phyloP scores from a whole-genome alignment of 2,113 vertebrate genomes.

The Epinephelus moara region DNA sequence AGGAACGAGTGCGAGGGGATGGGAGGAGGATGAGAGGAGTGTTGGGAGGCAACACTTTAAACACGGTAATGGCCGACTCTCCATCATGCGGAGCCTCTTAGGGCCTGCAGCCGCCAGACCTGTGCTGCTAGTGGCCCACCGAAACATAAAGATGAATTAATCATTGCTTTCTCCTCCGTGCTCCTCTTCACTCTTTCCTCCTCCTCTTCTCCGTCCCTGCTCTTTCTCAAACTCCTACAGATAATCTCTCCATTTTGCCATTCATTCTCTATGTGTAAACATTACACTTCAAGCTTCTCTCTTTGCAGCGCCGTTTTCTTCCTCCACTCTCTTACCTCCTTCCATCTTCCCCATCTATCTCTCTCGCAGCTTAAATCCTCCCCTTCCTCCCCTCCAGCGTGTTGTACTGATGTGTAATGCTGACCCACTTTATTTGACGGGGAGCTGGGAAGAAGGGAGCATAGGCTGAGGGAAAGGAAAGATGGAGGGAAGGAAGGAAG shows the following conservation, averaged over 20 bases:
- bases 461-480: conserved; percentile 19
- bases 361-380: conserved; percentile 35
- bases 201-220: conserved; percentile 7
- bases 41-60: conserved; percentile 55
- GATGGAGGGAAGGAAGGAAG: conserved; percentile 35
- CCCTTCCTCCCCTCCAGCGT: conserved; percentile 34
- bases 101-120: conserved; percentile 37
- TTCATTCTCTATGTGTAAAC: conserved; percentile 3
- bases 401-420: conserved; percentile 63
- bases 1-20: conserved; percentile 34
- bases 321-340: conserved; percentile 31
- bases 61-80: conserved; percentile 61
- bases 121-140: conserved; percentile 11
- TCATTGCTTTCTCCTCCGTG: conserved; percentile 45
- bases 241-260: not conserved
- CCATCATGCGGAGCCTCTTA: conserved; percentile 53
- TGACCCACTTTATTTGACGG: conserved; percentile 77
- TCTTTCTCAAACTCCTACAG: conserved; percentile 21
- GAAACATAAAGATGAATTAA: conserved; percentile 69
- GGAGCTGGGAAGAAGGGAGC: conserved; percentile 31
- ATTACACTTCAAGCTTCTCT: conserved; percentile 2
- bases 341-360: conserved; percentile 33
- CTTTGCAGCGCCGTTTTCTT: conserved; percentile 25
- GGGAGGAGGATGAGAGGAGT: conserved; percentile 31
- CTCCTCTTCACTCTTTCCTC: conserved; percentile 24